phyloP scores from a whole-genome alignment of 2,888 invertebrate genomes.

The Oscheius sp. region DNA sequence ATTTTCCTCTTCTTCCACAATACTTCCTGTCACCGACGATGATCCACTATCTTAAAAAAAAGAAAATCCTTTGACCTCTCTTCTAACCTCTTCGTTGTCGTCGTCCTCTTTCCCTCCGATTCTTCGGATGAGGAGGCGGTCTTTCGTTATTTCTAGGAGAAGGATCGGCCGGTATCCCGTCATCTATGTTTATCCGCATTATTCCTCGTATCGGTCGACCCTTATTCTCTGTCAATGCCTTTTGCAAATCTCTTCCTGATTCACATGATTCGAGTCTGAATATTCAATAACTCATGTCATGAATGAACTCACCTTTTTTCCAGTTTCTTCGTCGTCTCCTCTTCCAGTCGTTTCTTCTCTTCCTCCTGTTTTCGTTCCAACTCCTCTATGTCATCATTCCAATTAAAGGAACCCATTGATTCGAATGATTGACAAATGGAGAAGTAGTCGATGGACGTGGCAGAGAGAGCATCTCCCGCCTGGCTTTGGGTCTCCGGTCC shows the following conservation, averaged over 20 bases:
- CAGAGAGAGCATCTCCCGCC: conserved; percentile 21
- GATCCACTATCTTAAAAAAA: conserved; percentile 37
- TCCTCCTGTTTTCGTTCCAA: not conserved
- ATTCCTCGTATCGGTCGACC: conserved; percentile 19
- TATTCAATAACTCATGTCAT: not conserved
- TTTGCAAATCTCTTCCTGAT: conserved; percentile 16
- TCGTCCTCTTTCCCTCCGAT: not conserved
- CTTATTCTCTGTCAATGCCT: conserved; percentile 11
- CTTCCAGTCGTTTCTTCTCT: not conserved
- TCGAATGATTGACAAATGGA: conserved; percentile 48
- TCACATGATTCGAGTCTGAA: conserved; percentile 28
- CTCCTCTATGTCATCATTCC: conserved; percentile 41
- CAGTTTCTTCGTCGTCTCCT: conserved; percentile 12
- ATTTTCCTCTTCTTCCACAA: conserved; percentile 37
- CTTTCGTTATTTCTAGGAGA: not conserved
- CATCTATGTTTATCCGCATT: conserved; percentile 25
- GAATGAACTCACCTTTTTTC: conserved; percentile 16
- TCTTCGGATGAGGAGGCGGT: conserved; percentile 10
- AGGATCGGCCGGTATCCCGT: no score
- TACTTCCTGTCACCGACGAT: conserved; percentile 45
- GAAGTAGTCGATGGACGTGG: conserved; percentile 40
- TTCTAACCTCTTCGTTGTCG: conserved; percentile 21
- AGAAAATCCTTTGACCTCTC: not conserved
- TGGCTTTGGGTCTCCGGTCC: conserved; percentile 29
- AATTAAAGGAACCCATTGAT: conserved; percentile 45